Conservation (phyloP, 2,797 vertebrate genomes). For the Tragopan temminckii region DNA sequence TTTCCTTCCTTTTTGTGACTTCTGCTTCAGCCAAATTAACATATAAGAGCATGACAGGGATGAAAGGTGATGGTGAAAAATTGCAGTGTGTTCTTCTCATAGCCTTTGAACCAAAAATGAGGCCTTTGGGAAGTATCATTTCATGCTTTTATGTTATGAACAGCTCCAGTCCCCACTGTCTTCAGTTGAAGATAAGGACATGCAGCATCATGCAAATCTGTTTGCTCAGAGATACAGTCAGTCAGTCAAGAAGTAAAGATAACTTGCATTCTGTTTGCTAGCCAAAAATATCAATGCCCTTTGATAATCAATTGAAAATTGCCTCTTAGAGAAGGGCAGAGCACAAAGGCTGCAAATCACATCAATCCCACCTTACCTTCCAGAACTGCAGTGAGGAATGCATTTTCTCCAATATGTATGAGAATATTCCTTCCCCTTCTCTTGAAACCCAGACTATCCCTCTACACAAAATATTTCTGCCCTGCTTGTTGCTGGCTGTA, state of each 20-base stretch:
- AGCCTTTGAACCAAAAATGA: not conserved
- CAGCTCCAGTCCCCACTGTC: not conserved
- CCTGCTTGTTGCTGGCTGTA: not conserved
- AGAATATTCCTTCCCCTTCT: not conserved
- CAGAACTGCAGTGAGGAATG: not conserved
- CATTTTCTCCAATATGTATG: not conserved
- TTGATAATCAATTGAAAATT: not conserved
- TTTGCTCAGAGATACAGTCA: conserved; percentile 26
- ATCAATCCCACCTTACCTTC: not conserved
- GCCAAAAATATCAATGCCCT: not conserved
- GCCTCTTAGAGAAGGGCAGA: not conserved
- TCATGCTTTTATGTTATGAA: not conserved
- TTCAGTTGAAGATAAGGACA: conserved; percentile 13
- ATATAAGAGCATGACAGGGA: not conserved
- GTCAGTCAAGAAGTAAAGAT: conserved; percentile 24
- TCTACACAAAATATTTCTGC: not conserved
- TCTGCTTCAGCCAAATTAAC: not conserved
- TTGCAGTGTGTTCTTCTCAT: not conserved
- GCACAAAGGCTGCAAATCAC: not conserved
- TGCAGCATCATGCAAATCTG: not conserved
- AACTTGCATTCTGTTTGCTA: not conserved
- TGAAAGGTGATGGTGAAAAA: not conserved
- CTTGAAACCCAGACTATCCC: not conserved
- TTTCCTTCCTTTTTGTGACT: not conserved
- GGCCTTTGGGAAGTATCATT: not conserved